A percentile compares a stretch with the other conserved stretches of the same genome.
These are phyloP conservation scores for Triplophysa siluroides DNA, from an alignment of 2,113 vertebrate species.

Conservation along the genomic window DNA sequence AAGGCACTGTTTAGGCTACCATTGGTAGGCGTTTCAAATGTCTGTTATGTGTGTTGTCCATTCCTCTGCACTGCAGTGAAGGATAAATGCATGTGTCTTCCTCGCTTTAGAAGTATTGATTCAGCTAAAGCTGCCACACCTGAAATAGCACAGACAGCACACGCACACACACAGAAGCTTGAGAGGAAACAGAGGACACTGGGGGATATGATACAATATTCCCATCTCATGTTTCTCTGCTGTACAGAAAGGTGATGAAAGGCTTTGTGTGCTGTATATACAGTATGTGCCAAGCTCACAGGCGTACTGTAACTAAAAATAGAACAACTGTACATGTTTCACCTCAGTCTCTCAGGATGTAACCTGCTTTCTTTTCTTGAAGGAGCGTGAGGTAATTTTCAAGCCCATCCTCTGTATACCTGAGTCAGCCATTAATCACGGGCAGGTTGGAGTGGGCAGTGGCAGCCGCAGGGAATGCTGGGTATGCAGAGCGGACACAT, in stretches of 20 bases:
- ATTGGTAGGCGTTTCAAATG: too few species aligned
- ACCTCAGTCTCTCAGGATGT: not conserved
- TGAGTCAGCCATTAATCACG: constrained; percentile 69
- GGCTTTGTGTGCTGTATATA: constrained; percentile 30
- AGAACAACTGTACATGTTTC: not conserved
- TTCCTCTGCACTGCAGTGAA: constrained; percentile 53
- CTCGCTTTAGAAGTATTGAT: constrained; percentile 66
- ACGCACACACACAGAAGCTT: constrained; percentile 39
- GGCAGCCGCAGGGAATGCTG: not conserved
- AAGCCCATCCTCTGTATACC: not conserved
- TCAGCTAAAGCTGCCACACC: constrained; percentile 57
- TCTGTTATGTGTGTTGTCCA: not conserved
- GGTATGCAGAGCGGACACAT: constrained; percentile 20
- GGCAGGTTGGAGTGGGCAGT: constrained; percentile 49
- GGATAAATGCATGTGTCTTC: constrained; percentile 44
- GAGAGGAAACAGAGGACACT: not conserved
- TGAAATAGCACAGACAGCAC: constrained; percentile 67
- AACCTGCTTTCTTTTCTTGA: constrained; percentile 53
- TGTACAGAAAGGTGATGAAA: constrained; percentile 27
- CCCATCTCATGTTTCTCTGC: not conserved
- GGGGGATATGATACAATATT: not conserved
- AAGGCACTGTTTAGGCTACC: too few species aligned
- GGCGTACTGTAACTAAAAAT: constrained; percentile 22
- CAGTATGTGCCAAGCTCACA: too few species aligned
- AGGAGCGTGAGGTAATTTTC: constrained; percentile 22